Base-by-base conservation (phyloP, 2,113 vertebrate species). In the Semnornis frantzii region DNA sequence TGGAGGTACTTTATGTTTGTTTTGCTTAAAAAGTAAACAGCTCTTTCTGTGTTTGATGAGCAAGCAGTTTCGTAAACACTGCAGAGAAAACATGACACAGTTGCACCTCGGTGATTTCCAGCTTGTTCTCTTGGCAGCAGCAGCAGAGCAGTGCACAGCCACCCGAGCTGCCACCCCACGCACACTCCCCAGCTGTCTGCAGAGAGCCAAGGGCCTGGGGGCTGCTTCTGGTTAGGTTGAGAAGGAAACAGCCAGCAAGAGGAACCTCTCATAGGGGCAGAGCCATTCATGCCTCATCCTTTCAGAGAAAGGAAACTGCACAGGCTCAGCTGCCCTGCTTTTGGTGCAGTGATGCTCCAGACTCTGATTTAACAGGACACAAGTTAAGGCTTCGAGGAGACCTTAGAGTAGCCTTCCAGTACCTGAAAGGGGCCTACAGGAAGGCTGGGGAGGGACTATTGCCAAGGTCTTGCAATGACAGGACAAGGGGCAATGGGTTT, bases 1-100 rank as follows among this genome's bases (percentile, higher is more conserved):
- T 5, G 7, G 59, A 93, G 85, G 55, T n/a, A 44, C 66, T 87
- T 92, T 60, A 27, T 76, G 84, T 84, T 92, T 92, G 84, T 89
- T 92, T 95, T 73, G 59, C 57, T 94, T 83, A 39, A 71, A 93
- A 96, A 92, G 66, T 33, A 78, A 96, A 93, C 82, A 55, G 55
- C 50, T 89, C 72, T 73, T 69, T 88, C 79, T 33, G 70, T 74
- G 63, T 93, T 82, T 86, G 96, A 87, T 94, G 86, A 95, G 90
- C 81, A 91, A 96, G 94, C 3, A 1, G 30, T 91, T 95, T 81
- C 3, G 15, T 89, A 91, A 95, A 73, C 54, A 34, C 75, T 21
- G 69, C 94, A 75, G 86, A 89, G 84, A 50, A 89, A 92, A 96
- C 54, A 55, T 19, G 46, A 30, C 46, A 68, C 57, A 55, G 62